Evolutionary conservation across 2,113 vertebrate species (phyloP).

Genomic region (Hystrix brachyura): DNA sequence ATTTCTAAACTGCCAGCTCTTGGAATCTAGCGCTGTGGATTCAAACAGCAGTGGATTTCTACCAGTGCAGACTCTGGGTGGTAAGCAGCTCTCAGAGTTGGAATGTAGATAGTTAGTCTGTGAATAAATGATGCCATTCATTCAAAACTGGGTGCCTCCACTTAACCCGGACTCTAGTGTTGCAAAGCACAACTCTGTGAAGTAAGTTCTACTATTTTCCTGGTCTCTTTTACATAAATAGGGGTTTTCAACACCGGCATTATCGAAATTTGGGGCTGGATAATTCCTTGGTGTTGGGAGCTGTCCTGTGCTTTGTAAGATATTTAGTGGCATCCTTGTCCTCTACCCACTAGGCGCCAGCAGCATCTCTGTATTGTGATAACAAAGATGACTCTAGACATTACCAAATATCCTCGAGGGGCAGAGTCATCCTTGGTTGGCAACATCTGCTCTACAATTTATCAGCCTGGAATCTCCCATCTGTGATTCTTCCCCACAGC

Average conservation of each 20-base stretch:
- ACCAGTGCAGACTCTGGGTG: not conserved
- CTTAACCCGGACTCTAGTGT: not conserved
- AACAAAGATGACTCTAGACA: not conserved
- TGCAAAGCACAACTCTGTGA: not conserved
- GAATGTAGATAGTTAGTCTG: not conserved
- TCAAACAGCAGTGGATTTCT: not conserved
- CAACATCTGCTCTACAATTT: not conserved
- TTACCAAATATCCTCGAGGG: not conserved
- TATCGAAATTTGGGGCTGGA: not conserved
- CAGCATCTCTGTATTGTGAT: not conserved
- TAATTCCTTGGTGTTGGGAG: not conserved
- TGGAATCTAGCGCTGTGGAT: not conserved
- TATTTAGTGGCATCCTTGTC: not conserved
- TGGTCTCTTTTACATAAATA: not conserved
- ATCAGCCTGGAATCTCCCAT: not conserved
- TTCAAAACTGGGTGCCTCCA: not conserved
- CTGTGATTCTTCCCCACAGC: not conserved
- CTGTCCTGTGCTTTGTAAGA: not conserved
- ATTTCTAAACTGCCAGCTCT: constrained; percentile 24
- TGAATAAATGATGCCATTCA: not conserved
- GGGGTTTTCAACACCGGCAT: not conserved
- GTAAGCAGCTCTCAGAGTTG: constrained; percentile 9
- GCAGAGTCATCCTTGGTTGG: not conserved
- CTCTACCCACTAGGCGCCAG: not conserved
- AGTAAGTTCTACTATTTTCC: not conserved